phyloP scores from a whole-genome alignment of 2,888 invertebrate genomes.

The Danaus chrysippus region DNA sequence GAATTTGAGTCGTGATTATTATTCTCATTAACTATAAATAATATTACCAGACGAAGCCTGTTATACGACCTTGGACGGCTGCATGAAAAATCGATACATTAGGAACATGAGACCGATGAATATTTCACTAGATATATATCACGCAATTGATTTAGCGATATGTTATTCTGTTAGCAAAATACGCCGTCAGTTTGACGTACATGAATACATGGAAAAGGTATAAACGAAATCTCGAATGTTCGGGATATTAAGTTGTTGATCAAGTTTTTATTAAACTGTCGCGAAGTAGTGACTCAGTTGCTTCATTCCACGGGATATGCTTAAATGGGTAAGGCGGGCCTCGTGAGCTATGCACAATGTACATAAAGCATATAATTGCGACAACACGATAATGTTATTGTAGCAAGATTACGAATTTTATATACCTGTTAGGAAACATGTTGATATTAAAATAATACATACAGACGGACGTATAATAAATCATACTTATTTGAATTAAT shows the following conservation, averaged over 20 bases:
- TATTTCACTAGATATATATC: neutral
- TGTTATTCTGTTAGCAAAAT: neutral
- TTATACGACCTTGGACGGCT: conserved; percentile 27
- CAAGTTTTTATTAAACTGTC: conserved; percentile 23
- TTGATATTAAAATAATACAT: too few species aligned
- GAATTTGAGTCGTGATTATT: conserved; percentile 57
- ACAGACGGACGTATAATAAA: too few species aligned
- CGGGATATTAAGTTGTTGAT: conserved; percentile 11
- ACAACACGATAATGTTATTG: conserved; percentile 26
- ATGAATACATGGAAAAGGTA: conserved; percentile 3
- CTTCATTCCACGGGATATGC: conserved; percentile 43
- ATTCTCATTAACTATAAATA: conserved; percentile 60
- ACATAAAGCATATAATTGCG: conserved; percentile 44
- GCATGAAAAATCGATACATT: conserved; percentile 25
- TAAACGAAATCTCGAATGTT: conserved; percentile 6
- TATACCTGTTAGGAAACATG: too few species aligned
- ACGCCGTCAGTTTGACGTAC: neutral
- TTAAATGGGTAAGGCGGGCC: conserved; percentile 51
- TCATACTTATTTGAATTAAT: neutral
- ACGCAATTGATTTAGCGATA: neutral
- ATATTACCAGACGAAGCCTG: conserved; percentile 47
- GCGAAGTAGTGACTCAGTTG: conserved; percentile 57
- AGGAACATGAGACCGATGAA: conserved; percentile 11
- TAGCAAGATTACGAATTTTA: conserved; percentile 9
- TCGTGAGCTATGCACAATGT: conserved; percentile 48